Evolutionary conservation across 2,113 vertebrate genomes (phyloP), one percentile per base, ranked within the genome.

Genomic region (Corvus hawaiiensis): DNA sequence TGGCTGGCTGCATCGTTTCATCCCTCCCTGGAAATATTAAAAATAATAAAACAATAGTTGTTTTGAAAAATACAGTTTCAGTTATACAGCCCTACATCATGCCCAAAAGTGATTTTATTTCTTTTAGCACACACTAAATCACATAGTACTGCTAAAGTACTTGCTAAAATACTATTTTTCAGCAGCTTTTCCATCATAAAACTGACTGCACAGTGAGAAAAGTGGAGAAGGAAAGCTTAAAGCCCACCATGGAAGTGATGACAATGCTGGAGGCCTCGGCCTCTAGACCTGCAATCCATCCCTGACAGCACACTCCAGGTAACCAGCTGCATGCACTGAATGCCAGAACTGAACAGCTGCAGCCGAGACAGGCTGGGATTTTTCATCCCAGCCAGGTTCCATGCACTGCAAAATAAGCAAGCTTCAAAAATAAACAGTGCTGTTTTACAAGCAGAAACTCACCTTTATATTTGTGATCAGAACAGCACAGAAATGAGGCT

Each of bases 1-100:
- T 99, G 93, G 98, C 97, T 23, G 98, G 98, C 94, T 99, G 98
- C 97, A 99, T 97, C 0, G 98, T 99, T 96, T 99, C 99, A 56
- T 98, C 98, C 72, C 98, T 98, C 97, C 99, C 99, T 99, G 92
- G 71, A 98, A 91, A 76, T 66, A 90, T 66, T 30, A 72, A 67
- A 81, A 35, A 77, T 33, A 74, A 93, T 11, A 64, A 78, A 76
- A 59, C 19, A 44, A 30, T 4, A 56, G n/a, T 55, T 73, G 62
- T 27, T 91, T 94, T 72, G 68, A 88, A 84, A 90, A 89, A 86
- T 18, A 32, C 6, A 74, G 49, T 90, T 90, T 88, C 6, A 1
- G 39, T 90, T 84, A 67, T 23, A 74, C 33, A n/a, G 64, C 56
- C 33, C 78, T 58, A 58, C 24, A 86, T 52, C 59, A 68, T 24